Base-by-base conservation (phyloP, 2,888 invertebrate genomes). In the Eupithecia centaureata region DNA sequence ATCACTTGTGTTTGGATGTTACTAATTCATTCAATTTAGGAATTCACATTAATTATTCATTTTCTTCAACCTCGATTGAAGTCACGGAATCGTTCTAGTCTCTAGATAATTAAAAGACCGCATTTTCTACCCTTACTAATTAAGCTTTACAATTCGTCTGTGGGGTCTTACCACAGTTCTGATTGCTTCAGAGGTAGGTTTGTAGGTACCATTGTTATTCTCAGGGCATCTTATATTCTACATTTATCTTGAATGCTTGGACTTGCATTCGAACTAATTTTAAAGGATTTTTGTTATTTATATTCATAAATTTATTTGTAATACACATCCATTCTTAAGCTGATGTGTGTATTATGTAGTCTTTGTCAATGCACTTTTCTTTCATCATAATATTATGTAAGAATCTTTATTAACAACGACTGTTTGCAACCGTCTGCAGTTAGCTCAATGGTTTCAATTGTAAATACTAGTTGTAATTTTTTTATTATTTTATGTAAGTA, bases 101-200 rank as follows among this genome's bases (percentile, higher is more conserved):
- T 28, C 22, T n/a, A 74, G 79, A 80, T 80, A 83, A 83, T 85
- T 83, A 81, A 81, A 79, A 82, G 77, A 77, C 78, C 67, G 73
- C 75, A 72, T 74, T 80, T 82, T 77, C 73, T 77, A 79, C 74
- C 74, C 77, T 83, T 79, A 79, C 85, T 87, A 88, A 89, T 90
- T 88, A 88, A 89, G 85, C 86, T 81, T 82, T 84, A 83, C 86
- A 86, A 86, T 86, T 87, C 80, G 82, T 81, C 78, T 80, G 79
- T 76, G 77, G 78, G 79, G 78, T 77, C 79, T 77, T 79, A 85
- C 86, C 88, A 78, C 85, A 74, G 65, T 80, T 81, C 82, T 86
- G 89, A 89, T 90, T 88, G 84, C 86, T 74, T 81, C 72, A 77
- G 75, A 76, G 81, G 54, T 52, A 25, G n/a, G n/a, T n/a, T n/a